phyloP scores from a whole-genome alignment of 2,113 vertebrate species.

The Benitochromis conjunctus region DNA sequence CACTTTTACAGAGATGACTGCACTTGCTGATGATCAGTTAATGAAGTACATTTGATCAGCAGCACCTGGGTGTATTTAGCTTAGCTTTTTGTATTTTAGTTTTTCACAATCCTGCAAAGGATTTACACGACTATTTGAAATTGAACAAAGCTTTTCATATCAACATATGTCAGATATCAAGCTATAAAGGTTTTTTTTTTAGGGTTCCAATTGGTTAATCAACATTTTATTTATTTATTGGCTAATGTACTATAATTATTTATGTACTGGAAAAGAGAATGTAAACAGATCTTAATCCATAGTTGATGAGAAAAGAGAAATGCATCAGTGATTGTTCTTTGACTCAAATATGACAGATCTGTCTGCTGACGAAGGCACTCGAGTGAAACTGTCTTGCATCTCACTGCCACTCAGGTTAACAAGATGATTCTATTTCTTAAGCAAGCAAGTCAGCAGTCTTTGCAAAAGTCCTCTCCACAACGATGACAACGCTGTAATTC shows the following conservation, averaged over 20 bases:
- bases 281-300: background rate
- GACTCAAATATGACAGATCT: slow-evolving; percentile 3
- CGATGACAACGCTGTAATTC: slow-evolving; percentile 59
- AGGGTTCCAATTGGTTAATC: background rate
- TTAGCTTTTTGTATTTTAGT: background rate
- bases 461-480: slow-evolving; percentile 46
- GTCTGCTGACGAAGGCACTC: slow-evolving; percentile 20
- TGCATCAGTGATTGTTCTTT: background rate
- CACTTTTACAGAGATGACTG: background rate
- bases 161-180: background rate
- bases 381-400: slow-evolving; percentile 35
- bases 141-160: background rate
- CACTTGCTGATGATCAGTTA: background rate
- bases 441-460: slow-evolving; percentile 58
- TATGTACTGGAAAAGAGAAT: background rate
- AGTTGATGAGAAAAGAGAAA: background rate
- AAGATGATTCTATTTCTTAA: slow-evolving; percentile 49
- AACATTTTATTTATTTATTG: background rate
- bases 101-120: background rate
- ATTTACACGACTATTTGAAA: background rate
- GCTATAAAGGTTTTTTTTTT: background rate
- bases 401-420: slow-evolving; percentile 42
- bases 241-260: background rate
- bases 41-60: background rate
- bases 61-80: background rate